Percentiles rank a stretch among this genome's conserved stretches.
phyloP scores from a whole-genome alignment of 2,888 invertebrate genomes.

The Troilus luridus region DNA sequence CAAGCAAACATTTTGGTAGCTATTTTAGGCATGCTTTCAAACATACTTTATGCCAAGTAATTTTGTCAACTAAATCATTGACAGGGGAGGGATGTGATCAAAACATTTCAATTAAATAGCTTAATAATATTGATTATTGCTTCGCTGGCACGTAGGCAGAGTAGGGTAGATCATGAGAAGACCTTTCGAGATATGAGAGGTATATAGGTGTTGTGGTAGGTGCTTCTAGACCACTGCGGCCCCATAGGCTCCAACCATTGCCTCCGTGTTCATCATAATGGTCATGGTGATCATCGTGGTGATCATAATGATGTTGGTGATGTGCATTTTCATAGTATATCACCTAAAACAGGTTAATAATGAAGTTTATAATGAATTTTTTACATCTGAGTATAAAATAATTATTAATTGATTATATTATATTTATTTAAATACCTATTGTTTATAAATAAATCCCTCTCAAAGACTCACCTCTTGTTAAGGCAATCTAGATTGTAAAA shows the following conservation, averaged over 20 bases:
- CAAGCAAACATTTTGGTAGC: slow-evolving; percentile 14
- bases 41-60: slow-evolving; percentile 2
- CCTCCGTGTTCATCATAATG: slow-evolving; percentile 64
- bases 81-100: neutral
- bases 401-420: neutral
- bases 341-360: slow-evolving; percentile 58
- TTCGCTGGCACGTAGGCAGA: slow-evolving; percentile 38
- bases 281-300: slow-evolving; percentile 65
- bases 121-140: neutral
- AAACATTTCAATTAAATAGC: slow-evolving; percentile 6
- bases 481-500: no score
- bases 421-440: neutral
- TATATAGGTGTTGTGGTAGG: slow-evolving; percentile 60
- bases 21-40: slow-evolving; percentile 8
- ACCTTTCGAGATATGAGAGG: slow-evolving; percentile 36
- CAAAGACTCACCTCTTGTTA: no score
- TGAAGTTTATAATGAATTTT: neutral
- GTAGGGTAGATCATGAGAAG: slow-evolving; percentile 47
- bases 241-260: slow-evolving; percentile 65
- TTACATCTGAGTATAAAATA: neutral
- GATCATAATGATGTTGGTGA: slow-evolving; percentile 67
- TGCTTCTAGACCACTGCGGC: slow-evolving; percentile 65
- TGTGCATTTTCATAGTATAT: slow-evolving; percentile 67
- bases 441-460: no score
- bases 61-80: slow-evolving; percentile 27